Conservation (phyloP, 2,797 vertebrate species). For the Saxicola maurus region DNA sequence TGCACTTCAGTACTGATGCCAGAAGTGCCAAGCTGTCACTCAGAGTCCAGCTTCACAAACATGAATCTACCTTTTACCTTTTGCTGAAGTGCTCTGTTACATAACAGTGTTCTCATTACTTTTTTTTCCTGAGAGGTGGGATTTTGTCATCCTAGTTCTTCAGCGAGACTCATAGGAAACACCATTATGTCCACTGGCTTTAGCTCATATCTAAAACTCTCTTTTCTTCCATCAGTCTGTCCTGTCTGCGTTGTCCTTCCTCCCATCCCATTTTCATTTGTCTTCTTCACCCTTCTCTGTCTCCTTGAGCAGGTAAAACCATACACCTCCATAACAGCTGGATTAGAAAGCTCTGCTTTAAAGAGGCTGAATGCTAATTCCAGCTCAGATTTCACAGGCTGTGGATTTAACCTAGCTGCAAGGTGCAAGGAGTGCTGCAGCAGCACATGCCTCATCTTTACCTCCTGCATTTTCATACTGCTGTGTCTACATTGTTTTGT, state of each 20-base stretch:
- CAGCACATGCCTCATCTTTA: neutral
- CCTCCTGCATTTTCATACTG: neutral
- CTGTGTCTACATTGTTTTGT: neutral
- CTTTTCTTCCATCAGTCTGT: neutral
- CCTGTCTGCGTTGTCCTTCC: neutral
- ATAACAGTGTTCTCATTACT: neutral
- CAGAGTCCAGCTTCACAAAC: neutral
- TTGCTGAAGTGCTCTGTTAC: neutral
- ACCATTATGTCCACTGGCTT: neutral
- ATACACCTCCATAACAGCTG: neutral
- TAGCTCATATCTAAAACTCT: neutral
- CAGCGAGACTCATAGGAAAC: neutral
- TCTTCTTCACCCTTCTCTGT: neutral
- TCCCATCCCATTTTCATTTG: neutral
- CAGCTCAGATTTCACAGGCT: conserved; percentile 5
- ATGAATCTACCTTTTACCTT: neutral
- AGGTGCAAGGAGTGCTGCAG: neutral
- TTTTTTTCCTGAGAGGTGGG: neutral
- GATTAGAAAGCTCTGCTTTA: conserved; percentile 26
- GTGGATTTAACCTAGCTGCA: conserved; percentile 23
- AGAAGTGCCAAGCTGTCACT: neutral
- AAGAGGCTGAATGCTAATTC: conserved; percentile 30
- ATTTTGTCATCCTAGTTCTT: neutral
- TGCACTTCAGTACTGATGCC: neutral
- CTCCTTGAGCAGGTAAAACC: neutral